Evolutionary conservation across 2,797 vertebrate genomes (phyloP), one percentile per base, ranked within the genome.

Genomic region (Eremophila alpestris): DNA sequence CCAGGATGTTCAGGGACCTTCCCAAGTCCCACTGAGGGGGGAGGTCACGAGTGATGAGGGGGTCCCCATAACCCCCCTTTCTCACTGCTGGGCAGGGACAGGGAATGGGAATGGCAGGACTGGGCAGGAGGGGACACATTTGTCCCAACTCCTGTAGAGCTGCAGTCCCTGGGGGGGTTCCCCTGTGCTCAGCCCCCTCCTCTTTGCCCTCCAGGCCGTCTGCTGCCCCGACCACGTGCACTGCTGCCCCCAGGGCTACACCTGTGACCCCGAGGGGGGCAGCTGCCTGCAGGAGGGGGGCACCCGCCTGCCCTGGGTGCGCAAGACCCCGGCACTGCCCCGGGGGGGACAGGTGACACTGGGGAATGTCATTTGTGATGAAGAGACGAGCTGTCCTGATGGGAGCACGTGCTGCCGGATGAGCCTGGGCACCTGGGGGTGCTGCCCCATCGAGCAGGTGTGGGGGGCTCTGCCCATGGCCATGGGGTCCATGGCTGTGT

Each of bases 171-270:
- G 32, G 32, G 9, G 16, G 7, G 1, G 3, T 55, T 36, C 29
- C 36, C 51, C 21, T 43, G 32, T 67, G 38, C 51, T 70, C 30
- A 70, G 36, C 9, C 22, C 49, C 46, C 10, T 12, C 16, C 23
- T 36, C 36, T 51, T 51, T 51, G 15, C 7, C 36, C 36, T 21
- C 29, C 48, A 2, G 99, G 99, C 98, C 1, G 97, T 98, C 81
- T 99, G 99, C 88, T 99, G 99, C 91, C 94, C 98, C 1, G 99
- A 99, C 88, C 98, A 97, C 71, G 80, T 98, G 59, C 99, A 99
- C 96, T 99, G 99, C 96, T 99, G 99, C 56, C 99, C 99, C 13
- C 96, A 98, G 5, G 96, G 93, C 80, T 98, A 97, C 8, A 12
- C 97, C 21, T 99, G 98, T 2, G 97, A 98, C 96, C 81, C 98